Evolutionary conservation across 2,113 vertebrate species (phyloP).

Genomic region (Sitta europaea): DNA sequence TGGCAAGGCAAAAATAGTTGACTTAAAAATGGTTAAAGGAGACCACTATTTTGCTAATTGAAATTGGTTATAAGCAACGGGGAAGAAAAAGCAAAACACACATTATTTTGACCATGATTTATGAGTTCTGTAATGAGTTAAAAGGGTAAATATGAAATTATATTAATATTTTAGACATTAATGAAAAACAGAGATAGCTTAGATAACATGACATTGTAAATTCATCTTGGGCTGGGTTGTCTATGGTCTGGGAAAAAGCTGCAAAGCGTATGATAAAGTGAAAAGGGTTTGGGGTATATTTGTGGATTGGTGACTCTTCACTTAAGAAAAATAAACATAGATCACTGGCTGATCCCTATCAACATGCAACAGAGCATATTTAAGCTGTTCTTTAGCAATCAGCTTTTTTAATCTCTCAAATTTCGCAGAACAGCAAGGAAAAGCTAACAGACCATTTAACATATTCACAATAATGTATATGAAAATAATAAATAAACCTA

Average conservation of each 20-base stretch:
- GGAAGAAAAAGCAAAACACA: rapidly evolving
- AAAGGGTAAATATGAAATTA: neutral
- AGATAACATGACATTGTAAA: neutral
- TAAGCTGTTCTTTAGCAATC: neutral
- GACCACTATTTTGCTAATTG: neutral
- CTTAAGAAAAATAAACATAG: neutral
- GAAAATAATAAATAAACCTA: neutral
- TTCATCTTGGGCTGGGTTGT: neutral
- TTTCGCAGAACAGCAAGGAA: neutral
- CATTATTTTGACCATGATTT: neutral
- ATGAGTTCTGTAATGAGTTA: neutral
- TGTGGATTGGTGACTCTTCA: neutral
- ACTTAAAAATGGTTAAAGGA: neutral
- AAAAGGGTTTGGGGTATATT: neutral
- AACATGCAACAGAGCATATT: neutral
- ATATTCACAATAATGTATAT: neutral
- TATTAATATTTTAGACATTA: neutral
- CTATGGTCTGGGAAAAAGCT: neutral
- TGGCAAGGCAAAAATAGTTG: neutral
- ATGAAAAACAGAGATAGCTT: neutral
- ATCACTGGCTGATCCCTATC: neutral
- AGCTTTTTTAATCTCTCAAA: neutral
- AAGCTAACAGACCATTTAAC: neutral
- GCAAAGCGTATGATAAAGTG: neutral
- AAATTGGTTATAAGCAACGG: neutral